Conservation (phyloP, 1,140 invertebrate species). For the Rhopalosiphum padi region DNA sequence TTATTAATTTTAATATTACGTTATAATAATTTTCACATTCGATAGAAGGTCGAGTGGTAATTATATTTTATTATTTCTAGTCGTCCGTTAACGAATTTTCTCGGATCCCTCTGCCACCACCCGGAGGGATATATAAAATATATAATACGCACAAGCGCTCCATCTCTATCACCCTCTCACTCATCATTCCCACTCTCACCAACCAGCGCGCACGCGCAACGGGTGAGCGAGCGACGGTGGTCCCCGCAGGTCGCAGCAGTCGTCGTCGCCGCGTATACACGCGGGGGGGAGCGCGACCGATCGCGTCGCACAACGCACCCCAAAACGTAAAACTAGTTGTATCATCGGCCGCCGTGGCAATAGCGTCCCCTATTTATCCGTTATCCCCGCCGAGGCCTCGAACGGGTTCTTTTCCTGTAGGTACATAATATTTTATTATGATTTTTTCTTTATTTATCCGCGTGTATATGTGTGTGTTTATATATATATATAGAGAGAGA, state of each 20-base stretch:
- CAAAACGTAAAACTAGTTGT: constrained; percentile 11
- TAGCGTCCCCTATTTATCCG: constrained; percentile 16
- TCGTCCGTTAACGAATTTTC: constrained; percentile 33
- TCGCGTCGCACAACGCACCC: background rate
- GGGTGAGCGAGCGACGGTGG: background rate
- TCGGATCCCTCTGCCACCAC: background rate
- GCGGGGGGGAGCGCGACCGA: background rate
- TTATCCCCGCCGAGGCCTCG: background rate
- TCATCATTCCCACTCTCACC: background rate
- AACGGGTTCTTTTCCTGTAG: constrained; percentile 25
- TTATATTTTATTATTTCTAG: background rate
- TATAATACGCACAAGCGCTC: background rate
- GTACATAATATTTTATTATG: constrained; percentile 2
- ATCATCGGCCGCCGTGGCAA: background rate
- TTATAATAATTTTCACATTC: background rate
- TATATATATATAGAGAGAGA: background rate
- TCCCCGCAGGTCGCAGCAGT: background rate
- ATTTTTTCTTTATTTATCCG: background rate
- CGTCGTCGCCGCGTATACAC: background rate
- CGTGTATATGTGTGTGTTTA: background rate
- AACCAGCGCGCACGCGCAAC: background rate
- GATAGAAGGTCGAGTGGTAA: background rate
- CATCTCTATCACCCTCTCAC: background rate
- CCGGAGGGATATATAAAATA: background rate
- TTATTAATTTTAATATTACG: background rate